Conservation (phyloP, 1,140 invertebrate species). For the Drosophila rufa region DNA sequence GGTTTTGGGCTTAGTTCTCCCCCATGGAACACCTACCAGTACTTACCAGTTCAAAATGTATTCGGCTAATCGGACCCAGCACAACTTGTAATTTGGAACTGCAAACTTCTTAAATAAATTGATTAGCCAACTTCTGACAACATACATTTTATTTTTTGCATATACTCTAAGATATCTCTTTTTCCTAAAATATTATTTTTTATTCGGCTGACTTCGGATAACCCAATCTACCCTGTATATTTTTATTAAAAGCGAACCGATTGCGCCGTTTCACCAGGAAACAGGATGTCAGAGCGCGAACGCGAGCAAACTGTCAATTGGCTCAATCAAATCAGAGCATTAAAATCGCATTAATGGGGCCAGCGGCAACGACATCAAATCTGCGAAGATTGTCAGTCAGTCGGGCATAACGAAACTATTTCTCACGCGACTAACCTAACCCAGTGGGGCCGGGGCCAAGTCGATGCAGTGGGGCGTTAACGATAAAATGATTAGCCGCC, state of each 20-base stretch:
- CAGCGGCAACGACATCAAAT: constrained; percentile 43
- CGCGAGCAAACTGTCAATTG: constrained; percentile 68
- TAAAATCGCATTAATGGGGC: constrained; percentile 70
- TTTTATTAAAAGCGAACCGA: not conserved
- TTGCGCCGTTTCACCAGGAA: constrained; percentile 17
- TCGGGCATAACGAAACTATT: constrained; percentile 57
- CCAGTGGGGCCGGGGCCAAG: constrained; percentile 3
- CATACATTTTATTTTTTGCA: not conserved
- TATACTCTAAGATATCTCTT: not conserved
- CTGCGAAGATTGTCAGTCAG: constrained; percentile 49
- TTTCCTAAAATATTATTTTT: not conserved
- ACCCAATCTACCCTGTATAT: not conserved
- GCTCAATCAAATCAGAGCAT: constrained; percentile 73
- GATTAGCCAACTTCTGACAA: too few relatives aligned
- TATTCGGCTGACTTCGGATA: not conserved
- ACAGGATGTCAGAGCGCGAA: constrained; percentile 24
- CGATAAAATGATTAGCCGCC: constrained; percentile 76
- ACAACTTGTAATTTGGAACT: too few relatives aligned
- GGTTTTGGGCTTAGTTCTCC: too few relatives aligned
- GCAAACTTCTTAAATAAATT: too few relatives aligned
- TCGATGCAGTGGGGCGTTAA: constrained; percentile 54
- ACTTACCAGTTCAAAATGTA: too few relatives aligned
- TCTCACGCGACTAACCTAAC: constrained; percentile 61
- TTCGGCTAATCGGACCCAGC: too few relatives aligned
- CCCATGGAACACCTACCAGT: too few relatives aligned